Percentiles rank a stretch among this genome's conserved stretches.
Conservation (phyloP, 2,797 vertebrate genomes). For the Florisuga fusca region DNA sequence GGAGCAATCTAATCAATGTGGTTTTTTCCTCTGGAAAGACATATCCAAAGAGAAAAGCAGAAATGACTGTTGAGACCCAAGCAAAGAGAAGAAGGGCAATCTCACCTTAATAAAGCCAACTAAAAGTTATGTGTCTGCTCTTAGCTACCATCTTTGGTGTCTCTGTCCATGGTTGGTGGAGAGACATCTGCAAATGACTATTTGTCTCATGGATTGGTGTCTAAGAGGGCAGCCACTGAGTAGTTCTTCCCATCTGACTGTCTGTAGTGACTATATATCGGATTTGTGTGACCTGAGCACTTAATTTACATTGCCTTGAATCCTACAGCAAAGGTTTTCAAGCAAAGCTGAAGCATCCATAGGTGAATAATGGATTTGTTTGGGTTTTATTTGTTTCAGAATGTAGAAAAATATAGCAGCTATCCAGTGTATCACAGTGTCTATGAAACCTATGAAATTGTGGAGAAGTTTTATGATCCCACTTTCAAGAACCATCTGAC, state of each 20-base stretch:
- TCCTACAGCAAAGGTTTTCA: background rate
- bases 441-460: conserved; percentile 94
- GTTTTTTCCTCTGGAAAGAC: background rate
- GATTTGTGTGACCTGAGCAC: background rate
- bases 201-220: background rate
- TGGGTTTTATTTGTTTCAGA: conserved; percentile 74
- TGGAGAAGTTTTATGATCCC: conserved; percentile 93
- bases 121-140: background rate
- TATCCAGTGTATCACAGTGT: conserved; percentile 96
- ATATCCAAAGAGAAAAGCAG: background rate
- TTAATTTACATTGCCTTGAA: background rate
- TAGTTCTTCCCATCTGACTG: background rate
- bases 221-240: background rate
- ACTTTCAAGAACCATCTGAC: conserved; percentile 87
- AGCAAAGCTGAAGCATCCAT: background rate
- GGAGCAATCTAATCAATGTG: background rate
- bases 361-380: background rate
- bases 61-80: background rate
- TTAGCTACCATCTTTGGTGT: background rate
- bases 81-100: background rate
- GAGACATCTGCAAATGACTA: background rate
- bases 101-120: background rate
- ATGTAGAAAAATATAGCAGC: conserved; percentile 86
- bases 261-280: background rate
- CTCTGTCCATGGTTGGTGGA: background rate